Evolutionary conservation across 2,113 vertebrate genomes (phyloP), one percentile per base, ranked within the genome.

Genomic region (Anoura caudifer): DNA sequence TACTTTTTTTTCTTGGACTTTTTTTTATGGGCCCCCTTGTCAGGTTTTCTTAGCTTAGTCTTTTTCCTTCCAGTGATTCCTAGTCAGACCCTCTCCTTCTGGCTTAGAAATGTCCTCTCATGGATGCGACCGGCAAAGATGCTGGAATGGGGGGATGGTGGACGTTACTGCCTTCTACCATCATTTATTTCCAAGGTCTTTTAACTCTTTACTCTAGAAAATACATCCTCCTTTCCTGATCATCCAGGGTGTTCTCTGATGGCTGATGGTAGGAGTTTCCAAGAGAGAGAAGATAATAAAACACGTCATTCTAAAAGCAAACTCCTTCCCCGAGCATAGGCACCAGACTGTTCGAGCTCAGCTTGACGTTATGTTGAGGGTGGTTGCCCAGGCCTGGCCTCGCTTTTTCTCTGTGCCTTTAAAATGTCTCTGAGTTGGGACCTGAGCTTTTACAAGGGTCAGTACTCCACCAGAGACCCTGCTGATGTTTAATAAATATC

Each of bases 401-500:
- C 19, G 22, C 45, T 63, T 77, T 85, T n/a, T 19, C 65, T 90
- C 36, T 72, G 5, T 22, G 31, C 59, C 52, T 95, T 91, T 91
- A 85, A 79, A 84, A 47, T 52, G 72, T 82, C 85, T 91, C 69
- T 0, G 50, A 20, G 54, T 36, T 50, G 61, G 72, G 63, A 20
- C 50, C 72, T 20, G 56, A n/a, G 17, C 77, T 94, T 96, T 77
- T 38, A 14, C 2, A 83, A 54, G 67, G 54, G 33, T 17, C 59
- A 4, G 54, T 61, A 50, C 87, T 96, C 38, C 79, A 24, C 59
- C 54, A n/a, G 85, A 47, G 81, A 72, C 26, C 87, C 94, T 45
- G 79, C 94, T 96, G 85, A 38, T 93, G 69, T 83, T 86, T 82
- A 95, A 91, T 87, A 95, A 82, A 96, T 56, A 80, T 77, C 96